phyloP scores from a whole-genome alignment of 2,797 vertebrate genomes.

The Enteromius paludinosus region DNA sequence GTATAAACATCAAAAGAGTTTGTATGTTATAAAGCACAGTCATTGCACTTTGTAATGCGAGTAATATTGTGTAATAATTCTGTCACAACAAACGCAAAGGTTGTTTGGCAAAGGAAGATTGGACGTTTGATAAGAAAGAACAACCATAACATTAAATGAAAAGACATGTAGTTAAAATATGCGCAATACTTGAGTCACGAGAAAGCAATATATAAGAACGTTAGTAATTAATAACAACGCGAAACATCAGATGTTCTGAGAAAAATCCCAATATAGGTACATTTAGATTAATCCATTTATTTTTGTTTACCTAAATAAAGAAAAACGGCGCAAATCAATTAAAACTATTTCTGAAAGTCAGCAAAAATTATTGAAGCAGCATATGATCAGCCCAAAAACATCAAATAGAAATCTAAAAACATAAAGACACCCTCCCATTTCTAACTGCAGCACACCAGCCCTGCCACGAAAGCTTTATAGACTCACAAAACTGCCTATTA shows the following conservation, averaged over 20 bases:
- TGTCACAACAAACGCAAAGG: constrained; percentile 31
- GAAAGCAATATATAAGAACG: neutral
- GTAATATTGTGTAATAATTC: constrained; percentile 24
- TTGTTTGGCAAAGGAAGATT: neutral
- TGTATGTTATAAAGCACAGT: constrained; percentile 1
- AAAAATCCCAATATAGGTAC: neutral
- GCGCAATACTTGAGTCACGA: neutral
- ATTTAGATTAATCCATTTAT: neutral
- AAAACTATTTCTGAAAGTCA: neutral
- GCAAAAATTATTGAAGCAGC: neutral
- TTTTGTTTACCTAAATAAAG: neutral
- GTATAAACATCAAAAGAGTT: neutral
- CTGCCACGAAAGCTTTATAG: constrained; percentile 23
- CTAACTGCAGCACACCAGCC: neutral
- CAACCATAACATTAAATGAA: neutral
- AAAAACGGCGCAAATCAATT: neutral
- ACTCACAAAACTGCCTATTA: constrained; percentile 14
- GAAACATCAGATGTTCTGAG: neutral
- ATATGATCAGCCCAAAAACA: neutral
- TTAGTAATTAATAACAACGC: too few relatives aligned
- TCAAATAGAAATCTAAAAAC: neutral
- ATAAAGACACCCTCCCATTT: neutral
- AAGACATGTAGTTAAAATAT: neutral
- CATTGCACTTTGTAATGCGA: constrained; percentile 10
- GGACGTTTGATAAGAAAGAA: neutral